phyloP scores from a whole-genome alignment of 2,888 invertebrate species.

The Lasioglossum malachurum region DNA sequence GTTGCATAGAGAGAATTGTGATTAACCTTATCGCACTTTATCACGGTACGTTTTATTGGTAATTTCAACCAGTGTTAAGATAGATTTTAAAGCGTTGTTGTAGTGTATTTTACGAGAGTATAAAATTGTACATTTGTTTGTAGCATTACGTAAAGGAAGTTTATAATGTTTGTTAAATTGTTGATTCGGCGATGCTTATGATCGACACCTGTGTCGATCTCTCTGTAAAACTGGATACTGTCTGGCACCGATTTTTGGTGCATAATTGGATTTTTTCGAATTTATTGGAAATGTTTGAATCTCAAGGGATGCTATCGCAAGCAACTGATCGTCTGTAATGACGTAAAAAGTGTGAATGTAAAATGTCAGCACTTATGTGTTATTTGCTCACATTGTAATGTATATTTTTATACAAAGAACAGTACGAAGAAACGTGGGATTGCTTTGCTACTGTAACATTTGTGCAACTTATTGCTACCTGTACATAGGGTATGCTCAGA shows the following conservation, averaged over 20 bases:
- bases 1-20: background rate
- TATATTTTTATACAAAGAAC: conserved; percentile 40
- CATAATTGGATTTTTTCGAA: conserved; percentile 12
- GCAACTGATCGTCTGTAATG: background rate
- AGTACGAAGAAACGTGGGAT: background rate
- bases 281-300: conserved; percentile 39
- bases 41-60: conserved; percentile 20
- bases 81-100: conserved; percentile 27
- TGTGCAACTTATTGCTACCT: background rate
- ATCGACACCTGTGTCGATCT: background rate
- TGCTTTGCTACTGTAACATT: background rate
- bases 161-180: background rate
- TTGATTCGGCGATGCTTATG: conserved; percentile 20
- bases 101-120: conserved; percentile 10
- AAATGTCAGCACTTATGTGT: background rate
- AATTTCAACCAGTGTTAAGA: background rate
- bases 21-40: conserved; percentile 41
- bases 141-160: background rate
- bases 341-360: background rate
- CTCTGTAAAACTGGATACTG: background rate
- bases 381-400: background rate
- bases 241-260: background rate
- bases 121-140: background rate
- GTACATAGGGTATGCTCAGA: background rate
- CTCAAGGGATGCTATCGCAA: conserved; percentile 31